Base-by-base conservation (phyloP, 2,797 vertebrate genomes). In the Paratrypauchen microcephalus region DNA sequence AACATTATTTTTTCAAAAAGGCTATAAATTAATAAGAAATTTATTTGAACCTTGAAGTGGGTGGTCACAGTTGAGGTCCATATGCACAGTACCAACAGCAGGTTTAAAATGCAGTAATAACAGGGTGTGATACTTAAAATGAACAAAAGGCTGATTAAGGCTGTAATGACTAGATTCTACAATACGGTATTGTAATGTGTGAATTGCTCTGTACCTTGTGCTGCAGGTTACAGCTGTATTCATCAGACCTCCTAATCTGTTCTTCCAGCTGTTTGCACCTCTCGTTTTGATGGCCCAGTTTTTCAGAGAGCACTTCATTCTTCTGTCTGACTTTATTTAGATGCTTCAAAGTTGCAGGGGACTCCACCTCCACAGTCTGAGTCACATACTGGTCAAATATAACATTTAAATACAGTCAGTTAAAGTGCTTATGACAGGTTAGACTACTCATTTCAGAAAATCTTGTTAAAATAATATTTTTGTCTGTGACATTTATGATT, bases 351-450 rank as follows among this genome's bases (percentile, higher is more conserved):
- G 90, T 89, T 6, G 72, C 80, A 0, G 93, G 89, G 0, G 94
- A 94, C 67, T 95, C 94, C 71, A 94, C 93, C 76, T 94, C 93
- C 82, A 95, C 88, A 0, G 86, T 94, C 82, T 93, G 86, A 15
- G 94, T 93, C 69, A 95, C 87, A 59, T 93, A 94, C 94, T 95
- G 79, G 18, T 7, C 64, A 4, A 63, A 36, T 74, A 69, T 4
- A 50, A 68, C 39, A n/a, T 18, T 54, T n/a, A 9, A 15, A 61
- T 72, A 39, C 58, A 4, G 28, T 28, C 18, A 28, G 11, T 26
- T 57, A 57, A 57, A 16, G 55, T 28, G n/a, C n/a, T 19, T 52
- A 52, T 52, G 0, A 19, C 18, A 19, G 15, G 13, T 18, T 48
- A 48, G 47, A 39, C 39, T 2, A 12, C 36, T 39, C 8, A 39